These are phyloP conservation scores for Tetranychus cinnabarinus DNA, from an alignment of 1,140 invertebrate genomes.

Conservation along the genomic window DNA sequence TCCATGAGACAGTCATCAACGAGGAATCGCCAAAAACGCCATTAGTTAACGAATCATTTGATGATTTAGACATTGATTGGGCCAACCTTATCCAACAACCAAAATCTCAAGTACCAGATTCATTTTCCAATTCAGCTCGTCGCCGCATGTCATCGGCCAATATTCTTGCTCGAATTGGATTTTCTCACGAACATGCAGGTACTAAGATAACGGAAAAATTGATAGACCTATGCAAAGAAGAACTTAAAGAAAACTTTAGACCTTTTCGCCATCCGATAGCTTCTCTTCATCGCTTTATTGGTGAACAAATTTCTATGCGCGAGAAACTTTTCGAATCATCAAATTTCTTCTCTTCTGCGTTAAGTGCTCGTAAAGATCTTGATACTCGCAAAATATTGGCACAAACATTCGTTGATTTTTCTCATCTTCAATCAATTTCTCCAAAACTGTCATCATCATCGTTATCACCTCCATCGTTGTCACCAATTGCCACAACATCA, in stretches of 20 bases:
- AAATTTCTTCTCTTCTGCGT: not conserved
- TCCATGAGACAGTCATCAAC: constrained; percentile 1
- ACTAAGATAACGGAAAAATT: constrained; percentile 6
- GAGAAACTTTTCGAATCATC: not conserved
- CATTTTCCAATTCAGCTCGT: constrained; percentile 7
- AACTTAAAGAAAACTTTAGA: constrained; percentile 5
- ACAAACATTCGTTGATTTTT: not conserved
- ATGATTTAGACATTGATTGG: constrained; percentile 13
- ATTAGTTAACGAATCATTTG: constrained; percentile 5
- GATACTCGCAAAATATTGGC: not conserved
- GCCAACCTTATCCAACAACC: constrained; percentile 5
- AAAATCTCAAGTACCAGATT: constrained; percentile 5
- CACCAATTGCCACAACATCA: no score
- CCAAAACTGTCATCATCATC: no score
- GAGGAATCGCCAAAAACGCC: not conserved
- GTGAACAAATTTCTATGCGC: not conserved
- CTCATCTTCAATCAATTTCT: not conserved
- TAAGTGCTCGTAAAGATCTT: not conserved
- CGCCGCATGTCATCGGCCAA: constrained; percentile 8
- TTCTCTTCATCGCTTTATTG: constrained; percentile 7
- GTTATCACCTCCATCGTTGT: no score
- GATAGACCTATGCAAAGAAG: constrained; percentile 8
- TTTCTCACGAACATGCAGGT: constrained; percentile 9
- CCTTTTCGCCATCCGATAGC: constrained; percentile 7
- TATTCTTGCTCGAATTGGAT: constrained; percentile 11